These are phyloP conservation scores for Drosophila helvetica DNA, from an alignment of 2,888 invertebrate species.

Conservation along the genomic window DNA sequence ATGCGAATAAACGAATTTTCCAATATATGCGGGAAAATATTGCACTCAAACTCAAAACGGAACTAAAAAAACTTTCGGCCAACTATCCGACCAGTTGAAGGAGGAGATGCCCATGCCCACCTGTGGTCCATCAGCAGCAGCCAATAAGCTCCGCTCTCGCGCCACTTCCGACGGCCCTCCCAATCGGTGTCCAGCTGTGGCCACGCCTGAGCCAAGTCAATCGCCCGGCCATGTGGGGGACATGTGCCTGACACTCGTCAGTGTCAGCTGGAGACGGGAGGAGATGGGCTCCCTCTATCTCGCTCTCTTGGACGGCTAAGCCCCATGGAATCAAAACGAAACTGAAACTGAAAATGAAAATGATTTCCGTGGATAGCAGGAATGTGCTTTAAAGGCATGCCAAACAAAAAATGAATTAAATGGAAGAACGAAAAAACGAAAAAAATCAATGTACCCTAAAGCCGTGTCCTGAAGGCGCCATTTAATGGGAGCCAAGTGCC, in stretches of 20 bases:
- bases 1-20: not conserved
- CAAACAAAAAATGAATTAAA: not conserved
- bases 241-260: conserved; percentile 47
- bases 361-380: conserved; percentile 39
- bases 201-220: conserved; percentile 49
- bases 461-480: conserved; percentile 49
- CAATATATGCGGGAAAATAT: conserved; percentile 10
- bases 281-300: conserved; percentile 5
- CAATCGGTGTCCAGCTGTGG: conserved; percentile 48
- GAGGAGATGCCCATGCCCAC: conserved; percentile 11
- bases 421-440: not conserved
- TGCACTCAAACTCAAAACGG: not conserved
- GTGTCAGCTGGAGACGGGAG: conserved; percentile 37
- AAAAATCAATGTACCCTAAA: conserved; percentile 68
- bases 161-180: conserved; percentile 23
- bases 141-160: conserved; percentile 17
- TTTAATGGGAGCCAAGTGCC: conserved; percentile 70
- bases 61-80: conserved; percentile 27
- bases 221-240: conserved; percentile 37
- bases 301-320: conserved; percentile 5
- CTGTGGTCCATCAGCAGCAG: conserved; percentile 25
- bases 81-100: conserved; percentile 17
- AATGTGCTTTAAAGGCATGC: conserved; percentile 67
- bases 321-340: conserved; percentile 39
- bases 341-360: conserved; percentile 43